Conservation (phyloP, 2,797 vertebrate species). For the Dipus sagitta region DNA sequence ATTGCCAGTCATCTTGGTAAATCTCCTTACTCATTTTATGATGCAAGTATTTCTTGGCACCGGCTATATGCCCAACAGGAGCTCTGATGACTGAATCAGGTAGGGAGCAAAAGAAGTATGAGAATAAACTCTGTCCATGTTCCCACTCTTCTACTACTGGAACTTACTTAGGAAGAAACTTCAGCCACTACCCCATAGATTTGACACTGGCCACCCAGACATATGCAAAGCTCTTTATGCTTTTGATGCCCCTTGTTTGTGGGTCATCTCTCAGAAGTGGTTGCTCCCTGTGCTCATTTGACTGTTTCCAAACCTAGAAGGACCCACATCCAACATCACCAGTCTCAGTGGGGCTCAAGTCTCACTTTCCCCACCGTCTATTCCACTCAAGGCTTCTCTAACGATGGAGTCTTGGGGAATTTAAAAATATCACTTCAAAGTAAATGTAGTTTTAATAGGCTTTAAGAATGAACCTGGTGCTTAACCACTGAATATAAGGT, state of each 20-base stretch:
- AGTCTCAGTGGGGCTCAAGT: background rate
- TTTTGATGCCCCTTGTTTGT: background rate
- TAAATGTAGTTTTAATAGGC: background rate
- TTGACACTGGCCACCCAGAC: background rate
- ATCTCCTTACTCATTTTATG: slow-evolving; percentile 17
- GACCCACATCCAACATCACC: background rate
- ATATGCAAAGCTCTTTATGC: background rate
- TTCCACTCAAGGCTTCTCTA: background rate
- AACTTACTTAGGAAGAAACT: slow-evolving; percentile 60
- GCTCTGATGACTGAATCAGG: background rate
- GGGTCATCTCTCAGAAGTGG: background rate
- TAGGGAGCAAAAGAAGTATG: background rate
- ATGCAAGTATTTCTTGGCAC: slow-evolving; percentile 42
- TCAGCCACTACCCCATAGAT: background rate
- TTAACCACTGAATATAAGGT: slow-evolving; percentile 13
- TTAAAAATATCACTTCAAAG: slow-evolving; percentile 20
- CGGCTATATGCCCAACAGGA: slow-evolving; percentile 10
- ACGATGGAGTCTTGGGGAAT: slow-evolving; percentile 1
- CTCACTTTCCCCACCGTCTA: background rate
- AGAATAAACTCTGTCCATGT: background rate
- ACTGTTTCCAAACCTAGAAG: background rate
- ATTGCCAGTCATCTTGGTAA: background rate
- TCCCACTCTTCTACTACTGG: background rate
- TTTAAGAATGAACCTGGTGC: slow-evolving; percentile 34
- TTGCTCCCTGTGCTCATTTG: slow-evolving; percentile 21